Base-by-base conservation (phyloP, 2,113 vertebrate genomes). In the Porphyrio hochstetteri region DNA sequence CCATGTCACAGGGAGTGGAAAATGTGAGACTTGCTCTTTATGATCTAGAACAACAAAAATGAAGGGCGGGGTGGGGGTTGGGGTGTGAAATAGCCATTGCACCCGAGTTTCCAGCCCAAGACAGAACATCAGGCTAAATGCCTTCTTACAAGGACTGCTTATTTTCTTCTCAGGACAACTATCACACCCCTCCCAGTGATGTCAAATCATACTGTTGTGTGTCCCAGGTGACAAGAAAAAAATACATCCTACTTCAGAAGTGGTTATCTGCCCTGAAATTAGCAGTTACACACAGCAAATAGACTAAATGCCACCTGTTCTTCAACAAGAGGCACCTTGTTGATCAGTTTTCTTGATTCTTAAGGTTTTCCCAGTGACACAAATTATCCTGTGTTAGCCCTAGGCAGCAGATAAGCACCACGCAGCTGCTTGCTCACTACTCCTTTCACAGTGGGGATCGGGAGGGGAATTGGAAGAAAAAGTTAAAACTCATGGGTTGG, bases 1-100 rank as follows among this genome's bases (percentile, higher is more conserved):
- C 29, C 42, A 19, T 8, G 17, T 10, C 9, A 48, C 5, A 21
- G 13, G 14, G 33, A 33, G 52, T 0, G 1, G 29, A 21, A 74
- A 57, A 17, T 14, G 33, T 16, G 18, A 83, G 19, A 46, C 38
- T 46, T 46, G 8, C 13, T 72, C 2, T 4, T 50, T 65, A 13
- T 33, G 2, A 77, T 9, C 20, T 18, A 67, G n/a, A 60, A 25
- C 9, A 77, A 15, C 16, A 71, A 6, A 6, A 64, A 78, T 35
- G 31, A 44, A 35, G 5, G 4, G 33, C 3, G 5, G 3, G 42
- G 5, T 10, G 14, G 16, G 42, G 16, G 42, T 42, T 42, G 7
- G 5, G 10, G 42, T 42, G 42, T 42, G 42, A 42, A 42, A 42
- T 42, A 42, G 42, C 42, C 42, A 42, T 42, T 42, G 16, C 27